Evolutionary conservation across 35 echinoderm and acorn worm genomes (phyloP), one percentile per base, ranked within the genome.

Genomic region (Amphiura filiformis): DNA sequence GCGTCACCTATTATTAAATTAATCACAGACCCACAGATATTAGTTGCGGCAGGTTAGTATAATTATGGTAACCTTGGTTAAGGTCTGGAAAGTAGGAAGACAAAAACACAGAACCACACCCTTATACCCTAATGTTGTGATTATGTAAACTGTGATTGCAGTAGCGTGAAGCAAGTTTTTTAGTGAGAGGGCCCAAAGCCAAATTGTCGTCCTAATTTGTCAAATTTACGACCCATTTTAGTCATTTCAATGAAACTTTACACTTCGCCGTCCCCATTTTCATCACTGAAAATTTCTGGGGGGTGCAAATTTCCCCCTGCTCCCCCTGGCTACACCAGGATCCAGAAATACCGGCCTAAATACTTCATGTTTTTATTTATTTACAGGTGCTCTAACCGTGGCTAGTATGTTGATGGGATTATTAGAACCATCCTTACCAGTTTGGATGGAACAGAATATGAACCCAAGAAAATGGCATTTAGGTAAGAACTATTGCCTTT

Each of bases 361-460:
- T 47, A 47, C 36, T 23, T 76, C 20, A 22, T 31, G 28, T 36
- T 26, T 47, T 34, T 39, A n/a, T 31, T 26, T 38, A 77, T 31
- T 26, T 38, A 77, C 76, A 91, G 89, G 89, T 79, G 89, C 89
- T 17, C 35, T 91, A 22, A 77, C 82, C 30, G 76, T 91, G 31
- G 81, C 81, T 34, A 83, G 89, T 57, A 75, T 75, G 31, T 82
- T 84, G 42, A 39, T 85, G 47, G 89, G 81, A 32, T 37, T 91
- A 44, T 52, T 91, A 18, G 81, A 91, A 57, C 82, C 89, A 0
- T 35, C 89, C 4, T 76, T 91, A 37, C 89, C 89, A 1, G 18
- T 91, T 4, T 91, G 89, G 89, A 76, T 91, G 82, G 75, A 77
- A 17, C 31, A 91, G 33, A 91, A 30, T 34, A 91, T 83, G 37